A percentile compares a stretch with the other conserved stretches of the same genome.
Conservation (phyloP, 2,888 invertebrate genomes). For the Brachypterus glaber region DNA sequence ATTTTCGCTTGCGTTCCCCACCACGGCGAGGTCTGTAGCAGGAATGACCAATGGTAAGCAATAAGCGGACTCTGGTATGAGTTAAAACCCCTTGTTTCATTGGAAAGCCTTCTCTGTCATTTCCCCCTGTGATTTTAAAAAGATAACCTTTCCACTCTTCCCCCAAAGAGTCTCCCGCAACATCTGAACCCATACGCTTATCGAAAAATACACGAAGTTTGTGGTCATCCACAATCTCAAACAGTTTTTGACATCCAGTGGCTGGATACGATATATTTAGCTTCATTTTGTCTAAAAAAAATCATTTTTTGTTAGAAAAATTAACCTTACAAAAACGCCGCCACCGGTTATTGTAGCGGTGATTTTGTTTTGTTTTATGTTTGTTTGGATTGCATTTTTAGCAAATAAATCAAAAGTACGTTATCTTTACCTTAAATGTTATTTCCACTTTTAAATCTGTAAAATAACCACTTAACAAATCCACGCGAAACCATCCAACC, state of each 20-base stretch:
- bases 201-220: constrained; percentile 95
- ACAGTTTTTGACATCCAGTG: constrained; percentile 93
- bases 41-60: constrained; percentile 87
- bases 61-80: constrained; percentile 85
- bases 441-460: no score
- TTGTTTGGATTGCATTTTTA: no score
- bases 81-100: constrained; percentile 98
- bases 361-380: no score
- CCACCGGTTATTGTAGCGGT: no score
- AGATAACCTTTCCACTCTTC: constrained; percentile 99
- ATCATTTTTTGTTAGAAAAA: no score
- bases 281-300: constrained; percentile 52
- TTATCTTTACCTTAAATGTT: no score
- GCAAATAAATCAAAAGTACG: no score
- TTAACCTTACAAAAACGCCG: no score
- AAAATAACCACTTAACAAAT: no score
- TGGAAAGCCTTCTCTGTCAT: constrained; percentile 99
- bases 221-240: constrained; percentile 95
- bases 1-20: constrained; percentile 94
- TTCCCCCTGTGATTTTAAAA: constrained; percentile 89
- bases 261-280: constrained; percentile 95
- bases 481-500: no score
- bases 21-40: constrained; percentile 86
- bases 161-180: constrained; percentile 86
- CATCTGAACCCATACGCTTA: constrained; percentile 95